Evolutionary conservation across 2,888 invertebrate species (phyloP).

Genomic region (Microdon myrmicae): DNA sequence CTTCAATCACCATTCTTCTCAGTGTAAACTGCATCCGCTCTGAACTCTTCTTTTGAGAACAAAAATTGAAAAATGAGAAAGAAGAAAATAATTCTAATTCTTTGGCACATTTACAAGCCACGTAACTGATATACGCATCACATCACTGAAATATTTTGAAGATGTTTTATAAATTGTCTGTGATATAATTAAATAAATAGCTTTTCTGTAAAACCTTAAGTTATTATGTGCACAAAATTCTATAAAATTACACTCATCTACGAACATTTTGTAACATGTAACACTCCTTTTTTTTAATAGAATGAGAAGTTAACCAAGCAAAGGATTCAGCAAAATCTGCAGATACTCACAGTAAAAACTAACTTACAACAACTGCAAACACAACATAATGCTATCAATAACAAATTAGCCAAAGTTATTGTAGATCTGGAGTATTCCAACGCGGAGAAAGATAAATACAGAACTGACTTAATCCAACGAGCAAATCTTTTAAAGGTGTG

Average conservation of each 20-base stretch:
- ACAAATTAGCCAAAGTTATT: constrained; percentile 62
- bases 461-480: constrained; percentile 60
- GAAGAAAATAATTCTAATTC: too few relatives aligned
- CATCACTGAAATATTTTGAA: too few relatives aligned
- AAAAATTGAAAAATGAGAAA: too few relatives aligned
- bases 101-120: too few relatives aligned
- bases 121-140: too few relatives aligned
- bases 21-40: too few relatives aligned
- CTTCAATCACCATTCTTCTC: too few relatives aligned
- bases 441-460: constrained; percentile 62
- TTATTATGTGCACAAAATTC: too few relatives aligned
- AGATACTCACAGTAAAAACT: constrained; percentile 63
- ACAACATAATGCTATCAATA: constrained; percentile 61
- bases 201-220: too few relatives aligned
- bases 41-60: too few relatives aligned
- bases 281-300: constrained; percentile 18
- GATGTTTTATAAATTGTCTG: too few relatives aligned
- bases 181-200: background rate
- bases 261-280: background rate
- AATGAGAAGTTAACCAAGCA: constrained; percentile 61
- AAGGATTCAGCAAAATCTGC: constrained; percentile 65
- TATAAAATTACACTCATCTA: background rate
- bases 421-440: constrained; percentile 63
- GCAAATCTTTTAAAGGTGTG: constrained; percentile 61
- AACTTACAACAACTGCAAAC: constrained; percentile 63